Base-by-base conservation (phyloP, 2,888 invertebrate genomes). In the Agonopterix heracliana region DNA sequence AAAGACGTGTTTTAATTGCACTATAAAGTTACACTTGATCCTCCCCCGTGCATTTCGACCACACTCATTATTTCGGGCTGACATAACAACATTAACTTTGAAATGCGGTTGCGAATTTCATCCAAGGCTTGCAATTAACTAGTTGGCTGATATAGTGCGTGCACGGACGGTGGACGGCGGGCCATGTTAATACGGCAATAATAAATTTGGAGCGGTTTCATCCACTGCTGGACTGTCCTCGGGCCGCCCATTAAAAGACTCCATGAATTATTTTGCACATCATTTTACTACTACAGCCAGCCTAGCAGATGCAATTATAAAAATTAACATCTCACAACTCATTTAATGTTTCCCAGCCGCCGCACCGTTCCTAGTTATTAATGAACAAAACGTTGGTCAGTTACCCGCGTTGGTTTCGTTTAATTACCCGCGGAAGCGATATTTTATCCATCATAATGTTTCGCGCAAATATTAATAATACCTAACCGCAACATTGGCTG, bases 121-220 rank as follows among this genome's bases (percentile, higher is more conserved):
- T 80, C 70, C 77, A 75, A 78, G 77, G 72, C 74, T 78, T 77
- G 78, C 83, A 84, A 82, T 84, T 82, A 84, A 84, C 79, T 77
- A 79, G 78, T 75, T 72, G 74, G 65, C 75, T 81, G 81, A 81
- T 79, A 76, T 76, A 83, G 73, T 81, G 78, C 77, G 72, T 67
- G 68, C 67, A 60, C 65, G 64, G 67, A 55, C 65, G 62, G 62
- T 64, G 60, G 47, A 50, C 49, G 50, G 52, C 55, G 49, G 68
- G 55, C 70, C 70, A 71, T 74, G 81, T 78, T 85, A 81, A 84
- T 84, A 83, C 78, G 75, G 74, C 80, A 81, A 86, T 82, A 82
- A 83, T 85, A 83, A 83, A 84, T 85, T 85, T 78, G 60, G 61
- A 70, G 75, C 68, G 78, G 78, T 78, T 76, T 72, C 78, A 75